phyloP scores from a whole-genome alignment of 2,797 vertebrate genomes.

The Cyclopterus lumpus region DNA sequence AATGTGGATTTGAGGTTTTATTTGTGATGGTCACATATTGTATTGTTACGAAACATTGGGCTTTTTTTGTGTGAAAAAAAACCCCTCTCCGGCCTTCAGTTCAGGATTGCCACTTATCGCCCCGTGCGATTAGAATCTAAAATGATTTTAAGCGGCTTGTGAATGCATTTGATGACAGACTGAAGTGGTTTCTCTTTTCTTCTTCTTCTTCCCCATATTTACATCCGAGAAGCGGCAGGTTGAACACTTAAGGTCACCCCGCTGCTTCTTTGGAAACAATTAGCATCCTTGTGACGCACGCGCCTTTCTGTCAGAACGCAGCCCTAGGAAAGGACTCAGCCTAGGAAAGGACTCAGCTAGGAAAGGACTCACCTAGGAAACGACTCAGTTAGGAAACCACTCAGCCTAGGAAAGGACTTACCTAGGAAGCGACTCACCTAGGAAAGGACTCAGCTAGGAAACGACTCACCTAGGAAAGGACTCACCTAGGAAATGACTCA shows the following conservation, averaged over 20 bases:
- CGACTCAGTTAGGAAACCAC: no score
- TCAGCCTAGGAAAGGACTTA: no score
- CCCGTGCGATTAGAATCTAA: not conserved
- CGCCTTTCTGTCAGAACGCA: not conserved
- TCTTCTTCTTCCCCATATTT: no score
- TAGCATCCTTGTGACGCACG: not conserved
- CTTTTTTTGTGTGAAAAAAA: not conserved
- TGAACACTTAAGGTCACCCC: not conserved
- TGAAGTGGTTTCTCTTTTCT: not conserved
- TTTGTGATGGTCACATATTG: no score
- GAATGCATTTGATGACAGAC: not conserved
- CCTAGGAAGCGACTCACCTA: no score
- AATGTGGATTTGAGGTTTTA: not conserved
- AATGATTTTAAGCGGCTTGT: not conserved
- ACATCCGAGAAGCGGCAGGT: not conserved
- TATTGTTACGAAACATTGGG: not conserved
- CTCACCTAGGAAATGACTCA: no score
- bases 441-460: no score
- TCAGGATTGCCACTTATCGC: not conserved
- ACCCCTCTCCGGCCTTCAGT: not conserved
- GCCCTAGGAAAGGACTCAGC: no score
- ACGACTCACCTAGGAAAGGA: no score
- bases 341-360: no score
- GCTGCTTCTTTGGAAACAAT: not conserved
- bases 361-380: no score